A percentile compares a stretch with the other conserved stretches of the same genome.
phyloP scores from a whole-genome alignment of 1,140 invertebrate species.

The Drosophila littoralis region DNA sequence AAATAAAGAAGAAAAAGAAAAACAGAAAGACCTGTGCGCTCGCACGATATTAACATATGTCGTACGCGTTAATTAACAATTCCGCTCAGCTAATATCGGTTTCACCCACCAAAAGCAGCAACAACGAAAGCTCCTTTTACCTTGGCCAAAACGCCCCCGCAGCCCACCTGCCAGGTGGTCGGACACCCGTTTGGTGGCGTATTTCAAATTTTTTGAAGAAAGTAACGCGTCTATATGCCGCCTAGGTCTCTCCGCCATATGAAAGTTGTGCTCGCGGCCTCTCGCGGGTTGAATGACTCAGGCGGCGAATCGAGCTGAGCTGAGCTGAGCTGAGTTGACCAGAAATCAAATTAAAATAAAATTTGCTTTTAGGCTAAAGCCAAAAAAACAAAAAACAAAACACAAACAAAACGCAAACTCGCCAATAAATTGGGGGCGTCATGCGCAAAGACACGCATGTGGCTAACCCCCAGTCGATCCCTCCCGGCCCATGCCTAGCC shows the following conservation, averaged over 20 bases:
- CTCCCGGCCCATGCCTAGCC: neutral
- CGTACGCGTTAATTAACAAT: conserved; percentile 75
- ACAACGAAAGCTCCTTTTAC: conserved; percentile 64
- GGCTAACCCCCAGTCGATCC: neutral
- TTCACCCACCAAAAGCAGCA: conserved; percentile 71
- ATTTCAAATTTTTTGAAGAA: conserved; percentile 71
- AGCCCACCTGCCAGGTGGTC: neutral
- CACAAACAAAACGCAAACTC: conserved; percentile 13
- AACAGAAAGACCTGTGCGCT: conserved; percentile 48
- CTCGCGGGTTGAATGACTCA: conserved; percentile 72
- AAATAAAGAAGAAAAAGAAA: neutral
- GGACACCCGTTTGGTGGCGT: conserved; percentile 34
- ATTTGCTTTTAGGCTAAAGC: conserved; percentile 33
- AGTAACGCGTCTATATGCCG: conserved; percentile 40
- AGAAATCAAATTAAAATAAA: conserved; percentile 66
- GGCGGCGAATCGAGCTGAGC: neutral
- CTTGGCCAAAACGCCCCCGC: conserved; percentile 7
- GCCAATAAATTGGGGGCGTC: conserved; percentile 34
- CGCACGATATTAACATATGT: conserved; percentile 69
- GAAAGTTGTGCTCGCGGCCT: conserved; percentile 58
- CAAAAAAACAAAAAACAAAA: conserved; percentile 18
- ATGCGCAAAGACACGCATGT: conserved; percentile 10
- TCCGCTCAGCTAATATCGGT: conserved; percentile 81
- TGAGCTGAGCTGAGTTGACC: conserved; percentile 21
- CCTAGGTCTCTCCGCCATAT: conserved; percentile 34